A percentile compares a stretch with the other conserved stretches of the same genome.
These are phyloP conservation scores for Nibea coibor DNA, from an alignment of 2,113 vertebrate species.

Conservation along the genomic window DNA sequence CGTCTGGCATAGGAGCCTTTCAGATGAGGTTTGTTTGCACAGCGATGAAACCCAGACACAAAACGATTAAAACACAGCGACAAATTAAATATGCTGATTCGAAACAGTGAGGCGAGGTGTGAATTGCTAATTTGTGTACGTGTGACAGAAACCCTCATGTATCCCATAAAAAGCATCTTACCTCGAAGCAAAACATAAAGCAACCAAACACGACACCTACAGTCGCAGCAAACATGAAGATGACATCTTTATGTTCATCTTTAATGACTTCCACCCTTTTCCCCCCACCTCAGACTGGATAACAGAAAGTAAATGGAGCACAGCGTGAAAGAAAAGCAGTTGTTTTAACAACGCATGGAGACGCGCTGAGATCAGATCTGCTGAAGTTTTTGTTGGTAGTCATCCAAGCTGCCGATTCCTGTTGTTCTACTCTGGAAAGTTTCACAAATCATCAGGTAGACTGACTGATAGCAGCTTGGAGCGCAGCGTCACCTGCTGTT, in stretches of 20 bases:
- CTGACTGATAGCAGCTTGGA: background rate
- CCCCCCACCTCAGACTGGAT: background rate
- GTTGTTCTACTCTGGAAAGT: conserved; percentile 19
- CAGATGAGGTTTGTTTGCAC: conserved; percentile 28
- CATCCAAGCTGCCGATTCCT: conserved; percentile 9
- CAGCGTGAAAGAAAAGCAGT: conserved; percentile 18
- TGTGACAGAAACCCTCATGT: conserved; percentile 2
- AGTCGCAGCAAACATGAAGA: background rate
- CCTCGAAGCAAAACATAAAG: conserved; percentile 9
- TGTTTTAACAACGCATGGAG: conserved; percentile 6
- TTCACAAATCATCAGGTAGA: conserved; percentile 20
- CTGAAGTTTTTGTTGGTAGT: conserved; percentile 9
- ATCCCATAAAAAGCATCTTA: conserved; percentile 17
- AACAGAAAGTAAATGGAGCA: conserved; percentile 1
- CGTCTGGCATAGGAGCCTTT: conserved; percentile 18
- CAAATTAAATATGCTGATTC: conserved; percentile 38
- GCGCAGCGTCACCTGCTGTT: conserved; percentile 6
- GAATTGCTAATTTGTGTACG: conserved; percentile 30
- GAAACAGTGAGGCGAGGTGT: conserved; percentile 39
- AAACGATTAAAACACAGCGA: conserved; percentile 28
- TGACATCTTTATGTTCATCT: conserved; percentile 17
- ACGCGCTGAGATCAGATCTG: background rate
- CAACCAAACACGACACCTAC: conserved; percentile 16
- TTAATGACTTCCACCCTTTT: conserved; percentile 14
- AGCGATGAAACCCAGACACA: conserved; percentile 12